These are phyloP conservation scores for Drosophila tristis DNA, from an alignment of 1,140 invertebrate species.

Conservation along the genomic window DNA sequence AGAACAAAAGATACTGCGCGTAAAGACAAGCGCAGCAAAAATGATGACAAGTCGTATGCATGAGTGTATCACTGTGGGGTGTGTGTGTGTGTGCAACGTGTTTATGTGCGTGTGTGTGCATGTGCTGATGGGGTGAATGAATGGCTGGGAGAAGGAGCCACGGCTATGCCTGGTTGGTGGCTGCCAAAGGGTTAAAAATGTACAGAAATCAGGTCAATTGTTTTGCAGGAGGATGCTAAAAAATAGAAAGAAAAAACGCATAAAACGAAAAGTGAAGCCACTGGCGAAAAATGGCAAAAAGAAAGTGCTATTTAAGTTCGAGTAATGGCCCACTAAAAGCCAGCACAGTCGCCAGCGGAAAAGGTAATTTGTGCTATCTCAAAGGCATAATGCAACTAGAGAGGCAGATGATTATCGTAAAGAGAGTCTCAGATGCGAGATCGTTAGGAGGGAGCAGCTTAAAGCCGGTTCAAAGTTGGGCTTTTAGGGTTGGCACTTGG, in stretches of 20 bases:
- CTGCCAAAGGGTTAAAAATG: slow-evolving; percentile 75
- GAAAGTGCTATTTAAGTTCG: slow-evolving; percentile 57
- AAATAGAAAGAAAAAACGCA: slow-evolving; percentile 10
- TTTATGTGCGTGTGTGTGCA: not conserved
- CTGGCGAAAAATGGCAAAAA: slow-evolving; percentile 40
- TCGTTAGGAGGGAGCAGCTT: too few relatives aligned
- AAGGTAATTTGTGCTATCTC: slow-evolving; percentile 55
- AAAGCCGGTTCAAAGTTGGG: too few relatives aligned
- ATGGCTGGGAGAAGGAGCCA: slow-evolving; percentile 25
- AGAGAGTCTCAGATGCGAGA: not conserved
- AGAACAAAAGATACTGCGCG: slow-evolving; percentile 72
- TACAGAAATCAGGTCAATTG: slow-evolving; percentile 78
- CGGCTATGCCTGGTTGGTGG: not conserved
- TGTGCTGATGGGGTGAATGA: slow-evolving; percentile 24
- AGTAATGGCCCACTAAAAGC: slow-evolving; percentile 43
- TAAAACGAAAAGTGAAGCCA: slow-evolving; percentile 41
- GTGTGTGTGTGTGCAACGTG: slow-evolving; percentile 8
- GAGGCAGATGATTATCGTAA: not conserved
- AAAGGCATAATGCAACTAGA: slow-evolving; percentile 41
- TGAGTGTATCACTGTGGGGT: slow-evolving; percentile 18
- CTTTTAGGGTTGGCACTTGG: too few relatives aligned
- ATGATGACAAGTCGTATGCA: slow-evolving; percentile 52
- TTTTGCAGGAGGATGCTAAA: slow-evolving; percentile 64
- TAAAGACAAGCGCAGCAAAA: slow-evolving; percentile 67
- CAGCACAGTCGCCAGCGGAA: not conserved